phyloP scores from a whole-genome alignment of 1,140 invertebrate genomes.

The Elysia chlorotica region DNA sequence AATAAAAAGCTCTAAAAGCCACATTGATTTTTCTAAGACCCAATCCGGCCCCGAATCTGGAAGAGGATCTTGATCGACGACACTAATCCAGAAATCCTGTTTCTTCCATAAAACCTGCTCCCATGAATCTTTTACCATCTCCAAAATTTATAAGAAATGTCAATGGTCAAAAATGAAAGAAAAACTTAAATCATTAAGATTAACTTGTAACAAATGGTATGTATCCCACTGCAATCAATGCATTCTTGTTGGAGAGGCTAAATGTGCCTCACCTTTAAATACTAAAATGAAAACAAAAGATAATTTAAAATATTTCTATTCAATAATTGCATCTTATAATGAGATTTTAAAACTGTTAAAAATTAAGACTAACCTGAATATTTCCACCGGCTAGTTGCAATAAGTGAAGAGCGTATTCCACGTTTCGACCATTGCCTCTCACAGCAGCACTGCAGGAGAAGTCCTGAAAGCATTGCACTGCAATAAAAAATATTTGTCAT shows the following conservation, averaged over 20 bases:
- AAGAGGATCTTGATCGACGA: neutral
- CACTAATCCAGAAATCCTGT: neutral
- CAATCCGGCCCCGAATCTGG: neutral
- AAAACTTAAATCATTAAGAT: too few relatives aligned
- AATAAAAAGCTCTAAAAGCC: neutral
- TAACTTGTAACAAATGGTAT: too few relatives aligned
- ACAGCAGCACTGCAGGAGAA: conserved; percentile 90
- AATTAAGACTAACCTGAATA: conserved; percentile 71
- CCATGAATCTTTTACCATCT: too few relatives aligned
- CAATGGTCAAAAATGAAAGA: too few relatives aligned
- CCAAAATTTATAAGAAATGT: too few relatives aligned
- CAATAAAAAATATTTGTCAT: too few relatives aligned
- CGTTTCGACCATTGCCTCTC: conserved; percentile 87
- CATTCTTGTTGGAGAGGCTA: too few relatives aligned
- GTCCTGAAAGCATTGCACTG: conserved; percentile 66
- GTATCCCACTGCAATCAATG: too few relatives aligned
- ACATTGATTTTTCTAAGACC: neutral
- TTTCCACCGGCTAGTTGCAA: conserved; percentile 85
- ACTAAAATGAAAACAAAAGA: too few relatives aligned
- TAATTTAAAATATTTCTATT: too few relatives aligned
- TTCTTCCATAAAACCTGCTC: neutral
- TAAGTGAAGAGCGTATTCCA: conserved; percentile 91
- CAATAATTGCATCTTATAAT: neutral
- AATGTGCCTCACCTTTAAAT: too few relatives aligned
- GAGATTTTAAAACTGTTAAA: too few relatives aligned